Evolutionary conservation across 2,797 vertebrate species (phyloP).

Genomic region (Agapornis canus): DNA sequence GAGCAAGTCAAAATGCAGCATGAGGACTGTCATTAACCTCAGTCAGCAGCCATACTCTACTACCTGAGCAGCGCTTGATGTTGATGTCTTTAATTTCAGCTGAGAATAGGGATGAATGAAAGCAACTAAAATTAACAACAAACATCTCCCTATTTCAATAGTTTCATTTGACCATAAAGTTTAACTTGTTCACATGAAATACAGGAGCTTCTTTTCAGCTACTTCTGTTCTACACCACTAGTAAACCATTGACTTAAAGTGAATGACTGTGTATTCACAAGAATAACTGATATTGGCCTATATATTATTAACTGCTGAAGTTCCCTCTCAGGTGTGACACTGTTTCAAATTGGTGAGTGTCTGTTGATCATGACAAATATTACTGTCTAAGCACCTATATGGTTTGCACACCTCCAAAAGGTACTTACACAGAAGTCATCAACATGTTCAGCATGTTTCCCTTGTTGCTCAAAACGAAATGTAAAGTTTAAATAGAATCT

Average conservation of each 20-base stretch:
- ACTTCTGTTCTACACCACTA: not conserved
- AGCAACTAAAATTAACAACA: not conserved
- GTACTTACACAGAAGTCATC: not conserved
- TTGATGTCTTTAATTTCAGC: not conserved
- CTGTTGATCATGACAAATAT: not conserved
- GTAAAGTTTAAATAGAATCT: conserved; percentile 16
- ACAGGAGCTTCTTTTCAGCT: not conserved
- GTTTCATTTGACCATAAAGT: not conserved
- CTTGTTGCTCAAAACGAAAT: conserved; percentile 1
- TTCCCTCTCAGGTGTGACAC: not conserved
- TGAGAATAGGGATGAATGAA: not conserved
- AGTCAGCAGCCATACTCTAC: not conserved
- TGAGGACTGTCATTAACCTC: not conserved
- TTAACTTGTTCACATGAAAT: not conserved
- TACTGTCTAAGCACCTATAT: not conserved
- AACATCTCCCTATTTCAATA: not conserved
- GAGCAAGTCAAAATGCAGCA: not conserved
- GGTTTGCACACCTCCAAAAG: not conserved
- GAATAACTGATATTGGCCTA: not conserved
- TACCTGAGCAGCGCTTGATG: not conserved
- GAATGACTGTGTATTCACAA: not conserved
- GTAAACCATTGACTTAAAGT: not conserved
- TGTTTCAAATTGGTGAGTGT: not conserved
- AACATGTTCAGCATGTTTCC: not conserved
- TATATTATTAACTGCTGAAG: not conserved